These are phyloP conservation scores for Grus americana DNA, from an alignment of 2,113 vertebrate species.

Conservation along the genomic window DNA sequence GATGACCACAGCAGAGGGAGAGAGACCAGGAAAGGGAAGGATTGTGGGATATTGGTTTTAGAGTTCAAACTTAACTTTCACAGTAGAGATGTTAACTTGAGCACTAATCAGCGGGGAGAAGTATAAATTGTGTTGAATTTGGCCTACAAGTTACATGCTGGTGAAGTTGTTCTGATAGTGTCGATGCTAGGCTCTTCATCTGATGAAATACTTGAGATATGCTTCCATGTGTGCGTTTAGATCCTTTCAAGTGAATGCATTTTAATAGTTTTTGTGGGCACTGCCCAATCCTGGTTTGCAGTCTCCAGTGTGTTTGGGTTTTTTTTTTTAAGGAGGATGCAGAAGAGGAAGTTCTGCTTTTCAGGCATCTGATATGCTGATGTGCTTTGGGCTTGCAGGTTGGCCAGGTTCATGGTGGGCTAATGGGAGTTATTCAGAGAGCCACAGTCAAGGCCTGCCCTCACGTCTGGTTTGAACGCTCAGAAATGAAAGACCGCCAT, in stretches of 20 bases:
- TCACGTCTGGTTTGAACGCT: constrained; percentile 96
- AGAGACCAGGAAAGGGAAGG: neutral
- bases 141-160: neutral
- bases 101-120: neutral
- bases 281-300: neutral
- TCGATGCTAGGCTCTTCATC: neutral
- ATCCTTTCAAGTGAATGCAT: neutral
- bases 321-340: neutral
- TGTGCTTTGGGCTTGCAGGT: constrained; percentile 74
- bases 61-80: neutral
- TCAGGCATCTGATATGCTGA: neutral
- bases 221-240: fast-evolving
- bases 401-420: constrained; percentile 90
- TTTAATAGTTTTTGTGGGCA: neutral
- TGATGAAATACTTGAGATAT: neutral
- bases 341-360: neutral
- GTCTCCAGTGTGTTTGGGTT: neutral
- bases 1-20: neutral
- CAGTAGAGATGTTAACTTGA: neutral
- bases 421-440: constrained; percentile 93
- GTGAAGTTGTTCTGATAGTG: neutral
- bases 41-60: neutral
- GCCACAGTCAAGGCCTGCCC: constrained; percentile 91
- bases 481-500: constrained; percentile 91
- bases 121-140: neutral